Conservation (phyloP, 2,888 invertebrate genomes). For the Corbicula japonica region DNA sequence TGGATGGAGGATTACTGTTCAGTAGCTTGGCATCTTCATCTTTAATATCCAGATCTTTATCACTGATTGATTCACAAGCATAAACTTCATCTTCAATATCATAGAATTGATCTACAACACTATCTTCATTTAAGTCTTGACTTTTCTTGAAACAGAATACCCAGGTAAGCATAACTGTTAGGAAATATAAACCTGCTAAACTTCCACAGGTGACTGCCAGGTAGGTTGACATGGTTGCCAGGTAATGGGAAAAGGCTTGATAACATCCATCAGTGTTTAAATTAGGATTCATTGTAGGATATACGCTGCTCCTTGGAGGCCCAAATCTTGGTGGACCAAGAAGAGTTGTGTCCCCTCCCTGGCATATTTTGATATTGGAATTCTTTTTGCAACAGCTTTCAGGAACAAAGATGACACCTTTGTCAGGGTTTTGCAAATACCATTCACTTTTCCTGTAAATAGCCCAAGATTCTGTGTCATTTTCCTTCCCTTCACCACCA, state of each 20-base stretch:
- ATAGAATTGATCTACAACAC: conserved; percentile 47
- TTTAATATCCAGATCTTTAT: too few species aligned
- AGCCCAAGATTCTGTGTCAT: conserved; percentile 62
- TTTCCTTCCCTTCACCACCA: conserved; percentile 59
- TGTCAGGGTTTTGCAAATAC: conserved; percentile 48
- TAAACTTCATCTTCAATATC: conserved; percentile 36
- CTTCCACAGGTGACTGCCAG: conserved; percentile 48
- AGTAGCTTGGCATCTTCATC: too few species aligned
- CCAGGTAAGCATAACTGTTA: conserved; percentile 62
- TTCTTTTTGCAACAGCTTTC: conserved; percentile 64
- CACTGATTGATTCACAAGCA: not conserved
- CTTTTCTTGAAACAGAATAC: conserved; percentile 62
- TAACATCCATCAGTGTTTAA: conserved; percentile 61
- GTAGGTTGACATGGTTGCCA: conserved; percentile 35
- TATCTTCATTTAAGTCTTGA: conserved; percentile 47
- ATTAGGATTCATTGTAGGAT: conserved; percentile 41
- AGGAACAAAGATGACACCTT: conserved; percentile 54
- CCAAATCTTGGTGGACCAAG: conserved; percentile 63
- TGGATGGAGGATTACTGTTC: too few species aligned
- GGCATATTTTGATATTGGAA: conserved; percentile 53
- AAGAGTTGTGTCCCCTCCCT: conserved; percentile 52
- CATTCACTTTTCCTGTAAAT: conserved; percentile 58
- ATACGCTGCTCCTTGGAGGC: conserved; percentile 38
- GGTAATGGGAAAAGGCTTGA: conserved; percentile 40
- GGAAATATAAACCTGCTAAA: conserved; percentile 53